Conservation (phyloP, 2,797 vertebrate genomes). For the Trichosurus vulpecula region DNA sequence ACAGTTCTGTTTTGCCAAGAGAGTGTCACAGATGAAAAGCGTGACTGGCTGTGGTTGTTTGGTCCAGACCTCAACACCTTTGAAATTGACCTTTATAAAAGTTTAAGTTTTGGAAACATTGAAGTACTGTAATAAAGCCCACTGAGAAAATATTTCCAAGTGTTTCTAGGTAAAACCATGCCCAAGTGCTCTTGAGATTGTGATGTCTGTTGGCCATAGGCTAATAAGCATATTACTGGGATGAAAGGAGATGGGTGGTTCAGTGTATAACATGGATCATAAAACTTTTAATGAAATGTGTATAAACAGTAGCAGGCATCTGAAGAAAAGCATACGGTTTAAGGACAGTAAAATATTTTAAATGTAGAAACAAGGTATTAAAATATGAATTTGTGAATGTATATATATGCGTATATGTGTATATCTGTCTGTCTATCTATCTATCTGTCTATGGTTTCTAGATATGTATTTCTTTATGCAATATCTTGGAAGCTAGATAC, state of each 20-base stretch:
- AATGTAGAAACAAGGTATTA: not conserved
- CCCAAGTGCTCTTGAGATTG: not conserved
- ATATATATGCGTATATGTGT: not conserved
- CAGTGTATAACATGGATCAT: not conserved
- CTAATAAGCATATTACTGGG: not conserved
- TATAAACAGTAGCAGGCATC: not conserved
- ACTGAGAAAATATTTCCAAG: conserved; percentile 4
- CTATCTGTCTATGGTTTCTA: not conserved
- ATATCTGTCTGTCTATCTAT: too few relatives aligned
- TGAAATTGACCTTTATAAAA: conserved; percentile 19
- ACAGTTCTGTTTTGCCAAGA: conserved; percentile 1
- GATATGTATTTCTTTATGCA: not conserved
- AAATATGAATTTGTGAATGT: not conserved
- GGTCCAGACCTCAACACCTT: not conserved
- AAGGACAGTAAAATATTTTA: not conserved
- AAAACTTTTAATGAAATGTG: not conserved
- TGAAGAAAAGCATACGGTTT: not conserved
- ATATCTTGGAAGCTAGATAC: not conserved
- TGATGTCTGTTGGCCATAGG: not conserved
- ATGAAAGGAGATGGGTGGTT: not conserved
- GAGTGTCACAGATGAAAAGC: not conserved
- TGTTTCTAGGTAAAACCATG: not conserved
- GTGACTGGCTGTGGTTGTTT: not conserved
- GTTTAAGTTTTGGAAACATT: not conserved
- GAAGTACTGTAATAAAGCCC: conserved; percentile 9